Evolutionary conservation across 2,888 invertebrate genomes (phyloP), one percentile per base, ranked within the genome.

Genomic region (Athalia cordata): DNA sequence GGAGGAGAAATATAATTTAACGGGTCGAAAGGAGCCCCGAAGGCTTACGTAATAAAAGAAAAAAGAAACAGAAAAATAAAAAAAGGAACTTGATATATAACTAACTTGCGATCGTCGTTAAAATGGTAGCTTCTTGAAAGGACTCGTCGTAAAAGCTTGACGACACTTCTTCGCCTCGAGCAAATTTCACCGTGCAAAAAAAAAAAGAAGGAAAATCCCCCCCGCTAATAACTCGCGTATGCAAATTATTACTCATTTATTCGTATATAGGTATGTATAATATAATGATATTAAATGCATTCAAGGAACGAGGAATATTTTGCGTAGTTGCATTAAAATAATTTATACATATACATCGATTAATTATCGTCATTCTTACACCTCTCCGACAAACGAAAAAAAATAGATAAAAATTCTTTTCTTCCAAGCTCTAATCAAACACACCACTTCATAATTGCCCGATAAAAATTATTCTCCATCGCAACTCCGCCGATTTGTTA

Each of bases 151-250:
- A 59, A 59, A 72, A 72, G 6, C 72, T 13, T 59, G 59, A 52
- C 72, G 72, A 72, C 72, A 72, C 72, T 47, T 72, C 15, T 57
- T 72, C 72, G 72, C 72, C 47, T 45, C 45, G 59, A 59, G 72
- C 72, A 59, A 59, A 72, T 59, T 47, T 59, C 47, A 7, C 13
- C 29, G 47, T 47, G 9, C 29, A n/a, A 64, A 64, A 43, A 64
- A 59, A 13, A 1, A 13, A 59, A 59, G 13, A 49, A 68, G 29
- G 52, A 66, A 55, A n/a, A 3, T 50, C 29, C 29, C 29, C 55
- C 5, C n/a, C n/a, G 70, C 70, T 70, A 57, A 70, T 70, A 70
- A 43, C 70, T 70, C 70, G 29, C 29, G 45, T 45, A 70, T 70
- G 70, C 29, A 57, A 70, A 70, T 70, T 70, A 43, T 11, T 29